phyloP scores from a whole-genome alignment of 2,888 invertebrate genomes.

The Drosophila acutilabella region DNA sequence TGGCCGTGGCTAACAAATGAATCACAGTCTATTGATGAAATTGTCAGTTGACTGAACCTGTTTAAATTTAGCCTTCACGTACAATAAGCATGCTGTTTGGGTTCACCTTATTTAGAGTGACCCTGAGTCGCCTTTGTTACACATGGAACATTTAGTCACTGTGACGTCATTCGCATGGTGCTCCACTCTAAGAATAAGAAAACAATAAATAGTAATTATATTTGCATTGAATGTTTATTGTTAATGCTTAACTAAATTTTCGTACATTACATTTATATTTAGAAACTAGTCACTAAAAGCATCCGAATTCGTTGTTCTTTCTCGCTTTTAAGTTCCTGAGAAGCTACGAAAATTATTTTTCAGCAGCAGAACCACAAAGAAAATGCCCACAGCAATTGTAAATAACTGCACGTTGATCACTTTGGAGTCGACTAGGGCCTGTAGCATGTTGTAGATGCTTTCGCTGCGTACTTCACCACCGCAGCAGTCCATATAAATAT shows the following conservation, averaged over 20 bases:
- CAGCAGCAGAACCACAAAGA: constrained; percentile 82
- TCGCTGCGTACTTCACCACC: constrained; percentile 80
- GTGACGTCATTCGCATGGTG: constrained; percentile 65
- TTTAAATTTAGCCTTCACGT: constrained; percentile 52
- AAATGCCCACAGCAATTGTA: constrained; percentile 83
- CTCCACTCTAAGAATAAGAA: constrained; percentile 35
- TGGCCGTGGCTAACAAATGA: constrained; percentile 15
- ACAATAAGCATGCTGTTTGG: constrained; percentile 51
- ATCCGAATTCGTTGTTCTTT: not conserved
- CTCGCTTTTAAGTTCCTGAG: constrained; percentile 76
- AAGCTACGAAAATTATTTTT: constrained; percentile 83
- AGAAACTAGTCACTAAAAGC: constrained; percentile 54
- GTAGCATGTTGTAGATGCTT: constrained; percentile 82
- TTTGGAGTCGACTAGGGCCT: constrained; percentile 83
- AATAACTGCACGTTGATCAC: constrained; percentile 82
- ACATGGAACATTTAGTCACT: constrained; percentile 26
- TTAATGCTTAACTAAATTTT: constrained; percentile 65
- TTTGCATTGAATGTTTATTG: constrained; percentile 49
- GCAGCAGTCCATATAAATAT: constrained; percentile 79
- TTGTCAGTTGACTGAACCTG: constrained; percentile 30
- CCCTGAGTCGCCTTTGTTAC: constrained; percentile 49
- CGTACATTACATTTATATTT: constrained; percentile 70
- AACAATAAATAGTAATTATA: constrained; percentile 32
- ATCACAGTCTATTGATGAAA: constrained; percentile 39
- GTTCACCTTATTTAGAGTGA: constrained; percentile 1